Evolutionary conservation across 2,888 invertebrate species (phyloP).

Genomic region (Macaria notata): DNA sequence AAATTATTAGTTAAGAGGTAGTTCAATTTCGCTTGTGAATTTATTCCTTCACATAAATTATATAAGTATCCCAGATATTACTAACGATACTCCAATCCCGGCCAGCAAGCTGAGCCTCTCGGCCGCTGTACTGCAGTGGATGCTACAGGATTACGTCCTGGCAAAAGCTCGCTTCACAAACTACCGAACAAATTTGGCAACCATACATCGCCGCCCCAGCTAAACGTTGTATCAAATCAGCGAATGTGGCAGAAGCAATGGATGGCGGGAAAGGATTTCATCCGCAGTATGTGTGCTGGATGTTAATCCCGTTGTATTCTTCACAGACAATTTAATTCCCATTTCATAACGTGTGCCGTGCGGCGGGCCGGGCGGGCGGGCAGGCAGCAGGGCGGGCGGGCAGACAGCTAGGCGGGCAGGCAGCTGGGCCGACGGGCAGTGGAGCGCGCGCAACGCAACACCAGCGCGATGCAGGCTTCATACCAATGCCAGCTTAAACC

Average conservation of each 20-base stretch:
- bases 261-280: slow-evolving; percentile 20
- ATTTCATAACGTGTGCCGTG: slow-evolving; percentile 62
- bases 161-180: slow-evolving; percentile 17
- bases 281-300: slow-evolving; percentile 30
- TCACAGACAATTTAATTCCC: slow-evolving; percentile 72
- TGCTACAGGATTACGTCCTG: slow-evolving; percentile 40
- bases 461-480: slow-evolving; percentile 32
- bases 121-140: slow-evolving; percentile 48
- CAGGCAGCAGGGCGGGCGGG: slow-evolving; percentile 36
- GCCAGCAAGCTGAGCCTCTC: slow-evolving; percentile 39
- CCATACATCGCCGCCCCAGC: slow-evolving; percentile 36
- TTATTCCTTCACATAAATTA: too few relatives aligned
- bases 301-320: slow-evolving; percentile 62
- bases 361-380: slow-evolving; percentile 38
- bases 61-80: too few relatives aligned
- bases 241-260: slow-evolving; percentile 36
- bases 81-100: slow-evolving; percentile 35
- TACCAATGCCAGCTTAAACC: slow-evolving; percentile 19
- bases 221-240: slow-evolving; percentile 3
- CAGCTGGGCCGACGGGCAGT: slow-evolving; percentile 40
- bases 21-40: too few relatives aligned
- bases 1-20: too few relatives aligned
- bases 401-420: slow-evolving; percentile 38
- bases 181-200: slow-evolving; percentile 12
- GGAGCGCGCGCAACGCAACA: slow-evolving; percentile 46